Evolutionary conservation across 2,113 vertebrate species (phyloP).

Genomic region (Nyctibius bracteatus): DNA sequence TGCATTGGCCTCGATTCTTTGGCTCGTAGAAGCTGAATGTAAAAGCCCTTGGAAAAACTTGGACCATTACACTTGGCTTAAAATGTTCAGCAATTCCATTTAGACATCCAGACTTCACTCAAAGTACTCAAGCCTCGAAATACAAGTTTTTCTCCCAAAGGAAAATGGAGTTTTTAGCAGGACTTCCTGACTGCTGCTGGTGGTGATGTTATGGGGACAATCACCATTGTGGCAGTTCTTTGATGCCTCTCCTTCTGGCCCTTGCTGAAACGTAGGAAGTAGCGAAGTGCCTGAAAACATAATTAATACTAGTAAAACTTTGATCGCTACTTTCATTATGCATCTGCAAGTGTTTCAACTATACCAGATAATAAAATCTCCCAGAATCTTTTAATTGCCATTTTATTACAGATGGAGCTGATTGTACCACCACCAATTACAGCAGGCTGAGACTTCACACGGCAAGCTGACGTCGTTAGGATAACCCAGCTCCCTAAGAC

Average conservation of each 20-base stretch:
- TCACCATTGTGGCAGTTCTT: not conserved
- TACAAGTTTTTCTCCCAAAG: not conserved
- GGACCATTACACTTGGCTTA: not conserved
- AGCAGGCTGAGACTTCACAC: not conserved
- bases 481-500: not conserved
- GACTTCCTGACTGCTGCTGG: not conserved
- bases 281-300: not conserved
- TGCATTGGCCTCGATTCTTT: not conserved
- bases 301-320: not conserved
- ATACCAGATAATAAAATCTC: not conserved
- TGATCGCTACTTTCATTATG: not conserved
- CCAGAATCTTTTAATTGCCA: not conserved
- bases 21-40: not conserved
- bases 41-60: not conserved
- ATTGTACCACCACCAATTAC: not conserved
- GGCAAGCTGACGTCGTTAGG: not conserved
- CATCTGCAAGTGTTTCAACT: not conserved
- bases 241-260: not conserved
- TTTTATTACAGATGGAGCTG: not conserved
- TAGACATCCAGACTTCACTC: not conserved
- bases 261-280: slow-evolving; percentile 16
- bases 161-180: not conserved
- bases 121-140: not conserved
- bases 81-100: not conserved
- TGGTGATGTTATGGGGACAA: not conserved